Evolutionary conservation across 2,113 vertebrate genomes (phyloP).

Genomic region (Mugil cephalus): DNA sequence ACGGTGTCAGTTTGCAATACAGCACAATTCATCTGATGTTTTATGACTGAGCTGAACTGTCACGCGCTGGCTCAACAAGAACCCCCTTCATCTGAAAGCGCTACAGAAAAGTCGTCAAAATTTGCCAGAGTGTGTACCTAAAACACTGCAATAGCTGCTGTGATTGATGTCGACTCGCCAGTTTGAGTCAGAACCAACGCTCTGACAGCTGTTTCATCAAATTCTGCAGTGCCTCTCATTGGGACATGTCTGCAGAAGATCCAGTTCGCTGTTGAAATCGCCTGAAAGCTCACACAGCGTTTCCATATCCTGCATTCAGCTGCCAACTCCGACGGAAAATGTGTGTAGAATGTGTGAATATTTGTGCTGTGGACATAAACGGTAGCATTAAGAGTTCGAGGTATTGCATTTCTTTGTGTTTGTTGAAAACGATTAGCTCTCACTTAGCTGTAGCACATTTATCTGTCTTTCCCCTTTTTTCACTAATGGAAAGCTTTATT

Average conservation of each 20-base stretch:
- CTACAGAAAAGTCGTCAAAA: too few species aligned
- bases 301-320: background rate
- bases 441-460: background rate
- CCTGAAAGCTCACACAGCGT: background rate
- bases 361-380: background rate
- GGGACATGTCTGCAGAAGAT: background rate
- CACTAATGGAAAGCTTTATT: slow-evolving; percentile 12
- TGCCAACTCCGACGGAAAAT: background rate
- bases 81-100: too few species aligned
- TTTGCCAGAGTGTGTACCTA: too few species aligned
- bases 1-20: too few species aligned
- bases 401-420: background rate
- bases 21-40: background rate
- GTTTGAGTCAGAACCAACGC: background rate
- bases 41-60: background rate
- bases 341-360: slow-evolving; percentile 8
- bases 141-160: background rate
- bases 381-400: background rate
- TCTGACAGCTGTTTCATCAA: slow-evolving; percentile 20
- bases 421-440: background rate
- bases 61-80: background rate
- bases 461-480: background rate
- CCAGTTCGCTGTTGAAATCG: background rate
- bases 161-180: background rate
- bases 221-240: background rate